These are phyloP conservation scores for Eonycteris spelaea DNA, from an alignment of 2,113 vertebrate species.

Conservation along the genomic window DNA sequence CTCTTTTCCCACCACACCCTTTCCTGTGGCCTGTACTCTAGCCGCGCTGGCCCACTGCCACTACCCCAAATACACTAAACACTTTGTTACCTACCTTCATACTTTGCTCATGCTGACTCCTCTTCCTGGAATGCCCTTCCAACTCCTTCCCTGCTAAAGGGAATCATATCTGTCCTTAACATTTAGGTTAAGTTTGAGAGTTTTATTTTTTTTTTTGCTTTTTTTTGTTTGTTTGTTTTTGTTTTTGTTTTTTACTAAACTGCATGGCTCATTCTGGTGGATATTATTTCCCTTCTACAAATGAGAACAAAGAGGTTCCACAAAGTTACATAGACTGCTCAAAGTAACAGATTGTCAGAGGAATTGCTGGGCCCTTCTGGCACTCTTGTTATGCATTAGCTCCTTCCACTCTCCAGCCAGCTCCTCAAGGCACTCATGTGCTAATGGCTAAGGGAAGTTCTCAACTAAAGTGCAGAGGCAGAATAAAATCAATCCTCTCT, in stretches of 20 bases:
- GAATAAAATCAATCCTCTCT: constrained; percentile 29
- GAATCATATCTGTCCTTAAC: background rate
- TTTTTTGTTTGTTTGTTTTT: background rate
- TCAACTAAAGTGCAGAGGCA: background rate
- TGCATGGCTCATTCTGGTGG: background rate
- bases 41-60: background rate
- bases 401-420: background rate
- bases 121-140: background rate
- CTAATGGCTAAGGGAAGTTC: background rate
- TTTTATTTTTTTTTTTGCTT: background rate
- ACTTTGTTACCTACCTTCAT: background rate
- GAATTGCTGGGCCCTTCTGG: background rate
- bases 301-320: background rate
- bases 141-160: background rate
- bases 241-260: background rate
- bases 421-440: background rate
- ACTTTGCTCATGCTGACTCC: background rate
- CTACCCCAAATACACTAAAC: background rate
- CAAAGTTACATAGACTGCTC: background rate
- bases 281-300: constrained; percentile 5
- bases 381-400: background rate
- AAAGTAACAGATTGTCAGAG: background rate
- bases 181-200: background rate
- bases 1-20: background rate
- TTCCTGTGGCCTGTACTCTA: background rate